A percentile compares a stretch with the other conserved stretches of the same genome.
These are phyloP conservation scores for Periophthalmus modestus DNA, from an alignment of 2,113 vertebrate genomes.

Conservation along the genomic window DNA sequence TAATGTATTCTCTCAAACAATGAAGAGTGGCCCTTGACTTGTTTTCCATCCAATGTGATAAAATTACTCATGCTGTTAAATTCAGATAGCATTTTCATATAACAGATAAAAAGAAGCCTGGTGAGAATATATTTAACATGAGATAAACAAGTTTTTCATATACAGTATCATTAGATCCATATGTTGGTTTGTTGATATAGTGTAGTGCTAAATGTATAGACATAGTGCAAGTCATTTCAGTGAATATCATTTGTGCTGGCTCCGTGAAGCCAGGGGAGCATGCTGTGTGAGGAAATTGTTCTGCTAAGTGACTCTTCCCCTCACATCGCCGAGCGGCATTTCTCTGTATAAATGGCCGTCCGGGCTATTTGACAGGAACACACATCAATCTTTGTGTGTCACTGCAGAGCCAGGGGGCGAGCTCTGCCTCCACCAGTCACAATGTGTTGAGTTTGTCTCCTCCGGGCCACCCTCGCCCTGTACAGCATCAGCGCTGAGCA, in stretches of 20 bases:
- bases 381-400: slow-evolving; percentile 68
- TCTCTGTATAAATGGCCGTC: slow-evolving; percentile 65
- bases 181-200: slow-evolving; percentile 31
- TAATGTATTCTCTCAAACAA: background rate
- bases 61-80: background rate
- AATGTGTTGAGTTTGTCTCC: slow-evolving; percentile 67
- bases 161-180: background rate
- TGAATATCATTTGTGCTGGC: slow-evolving; percentile 65
- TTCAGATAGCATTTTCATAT: background rate
- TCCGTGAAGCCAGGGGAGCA: slow-evolving; percentile 53
- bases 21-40: background rate
- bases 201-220: slow-evolving; percentile 20
- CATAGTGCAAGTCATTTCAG: slow-evolving; percentile 36
- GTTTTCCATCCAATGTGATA: background rate
- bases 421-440: slow-evolving; percentile 64
- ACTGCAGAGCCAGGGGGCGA: slow-evolving; percentile 66
- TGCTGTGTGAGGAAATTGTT: slow-evolving; percentile 75
- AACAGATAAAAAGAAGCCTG: background rate
- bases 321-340: slow-evolving; percentile 63
- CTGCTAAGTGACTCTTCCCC: slow-evolving; percentile 67
- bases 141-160: background rate
- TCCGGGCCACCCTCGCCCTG: slow-evolving; percentile 49
- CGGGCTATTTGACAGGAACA: slow-evolving; percentile 64
- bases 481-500: slow-evolving; percentile 42
- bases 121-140: background rate